Conservation (phyloP, 2,888 invertebrate genomes). For the Oeneis ivallda region DNA sequence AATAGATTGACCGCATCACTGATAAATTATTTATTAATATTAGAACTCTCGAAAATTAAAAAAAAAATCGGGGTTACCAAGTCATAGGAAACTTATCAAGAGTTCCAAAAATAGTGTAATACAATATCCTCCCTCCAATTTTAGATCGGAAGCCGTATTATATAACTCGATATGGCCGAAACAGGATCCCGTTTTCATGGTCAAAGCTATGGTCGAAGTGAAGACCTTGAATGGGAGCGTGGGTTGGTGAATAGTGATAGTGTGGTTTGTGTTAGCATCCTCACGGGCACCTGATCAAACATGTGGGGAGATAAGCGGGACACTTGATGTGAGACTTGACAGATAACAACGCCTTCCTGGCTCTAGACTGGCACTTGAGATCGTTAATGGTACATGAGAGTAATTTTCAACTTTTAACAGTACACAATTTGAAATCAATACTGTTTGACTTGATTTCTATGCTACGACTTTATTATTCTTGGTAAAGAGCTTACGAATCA, state of each 20-base stretch:
- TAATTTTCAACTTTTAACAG: constrained; percentile 37
- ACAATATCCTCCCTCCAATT: constrained; percentile 23
- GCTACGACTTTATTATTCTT: neutral
- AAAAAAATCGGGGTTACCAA: neutral
- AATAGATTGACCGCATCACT: too few relatives aligned
- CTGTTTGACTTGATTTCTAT: neutral
- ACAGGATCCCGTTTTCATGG: constrained; percentile 60
- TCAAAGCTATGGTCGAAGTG: constrained; percentile 66
- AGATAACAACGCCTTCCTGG: constrained; percentile 70
- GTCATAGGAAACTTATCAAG: neutral
- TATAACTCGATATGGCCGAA: constrained; percentile 52
- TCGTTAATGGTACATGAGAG: constrained; percentile 37
- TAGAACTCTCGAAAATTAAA: neutral
- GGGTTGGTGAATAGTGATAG: constrained; percentile 42
- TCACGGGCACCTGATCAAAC: constrained; percentile 77
- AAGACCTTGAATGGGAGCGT: constrained; percentile 59
- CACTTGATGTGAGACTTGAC: constrained; percentile 74
- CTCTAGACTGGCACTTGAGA: constrained; percentile 59
- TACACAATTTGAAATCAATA: constrained; percentile 1
- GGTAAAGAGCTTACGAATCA: too few relatives aligned
- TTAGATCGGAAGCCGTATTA: constrained; percentile 51
- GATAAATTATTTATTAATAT: neutral
- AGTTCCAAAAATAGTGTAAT: constrained; percentile 13
- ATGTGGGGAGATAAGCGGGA: constrained; percentile 73
- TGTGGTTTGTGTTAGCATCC: constrained; percentile 61